Percentiles rank a stretch among this genome's conserved stretches.
Evolutionary conservation across 2,888 invertebrate species (phyloP).

Genomic region (Acleris emargana): DNA sequence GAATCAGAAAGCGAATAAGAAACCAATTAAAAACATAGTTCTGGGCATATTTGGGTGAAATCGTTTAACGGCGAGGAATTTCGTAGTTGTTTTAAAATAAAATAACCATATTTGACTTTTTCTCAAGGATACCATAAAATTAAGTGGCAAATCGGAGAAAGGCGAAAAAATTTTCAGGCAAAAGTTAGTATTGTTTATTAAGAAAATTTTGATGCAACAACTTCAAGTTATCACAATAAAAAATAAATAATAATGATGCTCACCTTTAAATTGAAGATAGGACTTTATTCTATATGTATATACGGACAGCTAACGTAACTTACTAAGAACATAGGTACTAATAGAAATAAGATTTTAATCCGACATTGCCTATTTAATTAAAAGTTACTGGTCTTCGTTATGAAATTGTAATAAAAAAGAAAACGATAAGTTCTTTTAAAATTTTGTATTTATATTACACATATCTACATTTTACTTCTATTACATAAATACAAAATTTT

Average conservation of each 20-base stretch:
- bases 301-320: constrained; percentile 76
- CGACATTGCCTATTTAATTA: constrained; percentile 70
- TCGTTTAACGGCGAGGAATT: too few relatives aligned
- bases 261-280: constrained; percentile 65
- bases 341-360: constrained; percentile 76
- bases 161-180: constrained; percentile 71
- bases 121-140: constrained; percentile 1
- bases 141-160: constrained; percentile 38
- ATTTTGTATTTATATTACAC: constrained; percentile 84
- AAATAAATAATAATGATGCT: constrained; percentile 79
- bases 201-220: constrained; percentile 79
- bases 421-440: constrained; percentile 77
- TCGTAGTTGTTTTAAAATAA: too few relatives aligned
- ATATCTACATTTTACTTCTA: constrained; percentile 84
- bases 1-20: too few relatives aligned
- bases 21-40: too few relatives aligned
- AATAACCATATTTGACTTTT: too few relatives aligned
- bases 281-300: constrained; percentile 71
- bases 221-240: constrained; percentile 78
- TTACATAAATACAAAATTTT: constrained; percentile 85
- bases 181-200: constrained; percentile 82
- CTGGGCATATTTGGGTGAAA: too few relatives aligned
- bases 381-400: constrained; percentile 75
- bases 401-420: constrained; percentile 78
- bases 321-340: constrained; percentile 55